phyloP scores from a whole-genome alignment of 2,888 invertebrate genomes.

The Bimastos eiseni region DNA sequence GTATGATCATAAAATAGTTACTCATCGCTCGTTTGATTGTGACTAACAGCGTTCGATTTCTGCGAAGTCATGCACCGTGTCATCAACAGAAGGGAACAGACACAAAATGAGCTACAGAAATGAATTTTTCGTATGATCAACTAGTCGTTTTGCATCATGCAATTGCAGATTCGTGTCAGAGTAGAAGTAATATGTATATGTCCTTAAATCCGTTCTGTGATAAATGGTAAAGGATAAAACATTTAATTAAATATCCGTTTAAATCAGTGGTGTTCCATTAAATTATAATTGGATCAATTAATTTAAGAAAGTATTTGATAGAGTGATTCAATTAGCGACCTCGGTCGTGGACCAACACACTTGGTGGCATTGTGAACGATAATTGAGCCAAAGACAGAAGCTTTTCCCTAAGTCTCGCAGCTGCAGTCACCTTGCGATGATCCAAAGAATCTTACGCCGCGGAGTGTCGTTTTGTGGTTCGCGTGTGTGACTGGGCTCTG shows the following conservation, averaged over 20 bases:
- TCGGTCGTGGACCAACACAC: neutral
- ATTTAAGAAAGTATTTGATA: neutral
- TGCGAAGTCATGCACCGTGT: too few relatives aligned
- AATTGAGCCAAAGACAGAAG: neutral
- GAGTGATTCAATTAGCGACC: neutral
- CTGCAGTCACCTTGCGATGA: neutral
- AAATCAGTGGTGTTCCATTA: neutral
- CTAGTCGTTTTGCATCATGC: too few relatives aligned
- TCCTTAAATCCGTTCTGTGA: too few relatives aligned
- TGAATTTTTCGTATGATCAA: too few relatives aligned
- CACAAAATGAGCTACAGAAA: too few relatives aligned
- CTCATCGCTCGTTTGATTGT: too few relatives aligned
- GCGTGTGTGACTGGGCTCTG: neutral
- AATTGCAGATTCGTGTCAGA: too few relatives aligned
- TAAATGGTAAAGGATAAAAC: too few relatives aligned
- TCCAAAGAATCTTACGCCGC: neutral
- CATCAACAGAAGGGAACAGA: too few relatives aligned
- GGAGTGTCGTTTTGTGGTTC: neutral
- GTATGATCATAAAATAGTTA: constrained; percentile 14
- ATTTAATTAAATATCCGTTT: neutral
- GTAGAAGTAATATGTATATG: too few relatives aligned
- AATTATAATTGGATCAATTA: too few relatives aligned
- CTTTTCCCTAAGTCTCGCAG: neutral
- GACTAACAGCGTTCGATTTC: too few relatives aligned
- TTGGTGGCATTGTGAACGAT: neutral